Percentiles rank a stretch among this genome's conserved stretches.
phyloP scores from a whole-genome alignment of 2,888 invertebrate genomes.

The Xylophagus ater region DNA sequence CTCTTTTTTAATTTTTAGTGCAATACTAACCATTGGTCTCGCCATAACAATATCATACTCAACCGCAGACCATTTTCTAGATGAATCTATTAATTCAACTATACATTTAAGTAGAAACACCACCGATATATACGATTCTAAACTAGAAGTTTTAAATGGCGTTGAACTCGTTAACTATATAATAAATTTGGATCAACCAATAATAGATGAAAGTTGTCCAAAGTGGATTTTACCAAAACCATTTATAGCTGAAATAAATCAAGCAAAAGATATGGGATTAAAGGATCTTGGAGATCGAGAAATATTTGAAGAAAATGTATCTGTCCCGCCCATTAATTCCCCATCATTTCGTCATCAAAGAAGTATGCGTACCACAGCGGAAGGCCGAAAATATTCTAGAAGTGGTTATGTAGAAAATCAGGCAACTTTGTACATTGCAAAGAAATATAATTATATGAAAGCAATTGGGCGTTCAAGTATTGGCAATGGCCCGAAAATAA shows the following conservation, averaged over 20 bases:
- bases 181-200: constrained; percentile 12
- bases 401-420: constrained; percentile 57
- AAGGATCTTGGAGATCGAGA: constrained; percentile 46
- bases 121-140: neutral
- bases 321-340: constrained; percentile 42
- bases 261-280: constrained; percentile 46
- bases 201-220: constrained; percentile 17
- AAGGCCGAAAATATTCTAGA: constrained; percentile 51
- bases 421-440: constrained; percentile 50
- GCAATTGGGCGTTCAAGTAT: constrained; percentile 30
- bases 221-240: constrained; percentile 18
- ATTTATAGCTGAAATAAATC: constrained; percentile 34
- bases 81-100: too few species aligned
- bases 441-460: constrained; percentile 40
- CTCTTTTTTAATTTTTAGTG: constrained; percentile 15
- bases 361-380: constrained; percentile 51
- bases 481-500: constrained; percentile 33
- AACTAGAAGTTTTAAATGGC: constrained; percentile 8
- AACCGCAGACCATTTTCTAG: too few species aligned
- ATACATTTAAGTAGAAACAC: neutral
- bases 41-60: constrained; percentile 19
- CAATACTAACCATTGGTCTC: constrained; percentile 18
- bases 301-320: constrained; percentile 42
- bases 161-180: constrained; percentile 14
- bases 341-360: constrained; percentile 61